Evolutionary conservation across 2,888 invertebrate genomes (phyloP).

Genomic region (Leucophenga montana): DNA sequence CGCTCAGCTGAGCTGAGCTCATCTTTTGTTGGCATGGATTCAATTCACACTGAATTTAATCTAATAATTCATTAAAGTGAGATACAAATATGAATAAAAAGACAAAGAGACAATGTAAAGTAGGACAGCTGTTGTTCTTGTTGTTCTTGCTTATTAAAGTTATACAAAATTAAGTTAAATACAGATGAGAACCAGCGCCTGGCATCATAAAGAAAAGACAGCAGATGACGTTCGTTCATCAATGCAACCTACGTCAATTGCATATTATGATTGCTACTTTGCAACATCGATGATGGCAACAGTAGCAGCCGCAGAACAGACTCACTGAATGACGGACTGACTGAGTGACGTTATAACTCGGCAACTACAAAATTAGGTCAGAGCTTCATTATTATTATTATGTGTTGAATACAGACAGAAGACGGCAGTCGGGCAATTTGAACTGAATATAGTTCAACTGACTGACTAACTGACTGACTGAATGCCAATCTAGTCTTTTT

Average conservation of each 20-base stretch:
- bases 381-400: constrained; percentile 17
- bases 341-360: neutral
- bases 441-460: no score
- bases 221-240: neutral
- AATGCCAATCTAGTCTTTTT: no score
- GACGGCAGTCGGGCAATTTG: no score
- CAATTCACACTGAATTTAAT: neutral
- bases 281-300: constrained; percentile 1
- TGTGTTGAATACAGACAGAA: constrained; percentile 10
- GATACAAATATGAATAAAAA: neutral
- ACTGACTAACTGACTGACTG: no score
- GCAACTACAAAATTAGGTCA: constrained; percentile 13
- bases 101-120: neutral
- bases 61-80: neutral
- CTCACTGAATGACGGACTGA: neutral
- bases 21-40: neutral
- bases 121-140: neutral
- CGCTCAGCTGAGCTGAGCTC: neutral
- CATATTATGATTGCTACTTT: constrained; percentile 12
- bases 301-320: neutral
- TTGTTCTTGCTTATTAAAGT: no score
- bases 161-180: no score
- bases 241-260: neutral
- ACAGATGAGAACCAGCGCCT: no score
- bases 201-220: neutral